Evolutionary conservation across 92 coral and sea anemone genomes (phyloP), one percentile per base, ranked within the genome.

Genomic region (Nematostella vectensis): DNA sequence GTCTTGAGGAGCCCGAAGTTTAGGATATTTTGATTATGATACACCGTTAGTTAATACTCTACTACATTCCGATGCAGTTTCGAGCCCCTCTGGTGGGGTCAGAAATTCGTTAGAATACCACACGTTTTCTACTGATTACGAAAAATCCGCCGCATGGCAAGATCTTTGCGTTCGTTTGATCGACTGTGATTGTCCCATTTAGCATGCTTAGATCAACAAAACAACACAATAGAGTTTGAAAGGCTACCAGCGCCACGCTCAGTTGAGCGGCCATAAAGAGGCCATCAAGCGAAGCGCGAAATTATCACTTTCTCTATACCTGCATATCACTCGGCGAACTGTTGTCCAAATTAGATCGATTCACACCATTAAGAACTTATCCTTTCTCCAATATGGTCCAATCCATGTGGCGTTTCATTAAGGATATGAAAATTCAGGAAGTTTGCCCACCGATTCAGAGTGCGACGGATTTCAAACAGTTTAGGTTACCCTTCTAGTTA

Each of bases 181-280:
- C 72, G 53, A 55, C 72, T 54, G 72, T 66, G 55, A 66, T 66
- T 66, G 72, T 66, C 72, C 72, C 72, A 66, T 55, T 66, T 55
- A 66, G 45, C 72, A 42, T 66, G 72, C 72, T 66, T 66, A 66
- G 72, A 66, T 66, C 72, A 66, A 66, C 72, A 66, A 66, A 54
- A 66, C 47, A 40, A 31, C 51, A 66, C 72, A 66, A 66, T 54
- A 25, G 55, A 45, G 11, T 6, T n/a, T 26, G 52, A 54, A 40
- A 53, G 37, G 39, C 55, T 66, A 62, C 42, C 12, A 47, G 30
- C 31, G 72, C 72, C 45, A 66, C 61, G 72, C 53, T 66, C 60
- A 54, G 55, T 42, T 54, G 72, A 55, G 54, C 56, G 54, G 25
- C 13, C 72, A 66, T 48, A 66, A 65, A 66, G 72, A 26, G 52